phyloP scores from a whole-genome alignment of 2,113 vertebrate species.

The Melanostigma gelatinosum region DNA sequence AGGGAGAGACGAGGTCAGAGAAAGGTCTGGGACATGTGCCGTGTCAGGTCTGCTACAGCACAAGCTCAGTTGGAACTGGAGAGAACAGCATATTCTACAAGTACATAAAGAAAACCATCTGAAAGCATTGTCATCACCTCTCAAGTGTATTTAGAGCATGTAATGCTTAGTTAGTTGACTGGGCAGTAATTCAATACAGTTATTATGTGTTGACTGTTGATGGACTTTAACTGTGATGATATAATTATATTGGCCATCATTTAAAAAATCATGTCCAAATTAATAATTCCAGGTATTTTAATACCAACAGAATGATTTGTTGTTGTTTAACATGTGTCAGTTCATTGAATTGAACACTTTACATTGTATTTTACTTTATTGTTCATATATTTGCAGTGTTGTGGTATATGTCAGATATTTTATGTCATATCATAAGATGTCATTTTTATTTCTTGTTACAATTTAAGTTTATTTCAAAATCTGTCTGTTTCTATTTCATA shows the following conservation, averaged over 20 bases:
- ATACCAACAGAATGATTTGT: too few species aligned
- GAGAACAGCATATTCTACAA: neutral
- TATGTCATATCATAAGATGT: too few species aligned
- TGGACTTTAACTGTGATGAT: neutral
- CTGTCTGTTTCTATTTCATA: too few species aligned
- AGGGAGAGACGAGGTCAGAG: constrained; percentile 49
- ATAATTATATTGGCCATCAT: neutral
- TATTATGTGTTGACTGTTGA: neutral
- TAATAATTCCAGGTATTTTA: too few species aligned
- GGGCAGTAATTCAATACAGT: neutral
- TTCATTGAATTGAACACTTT: too few species aligned
- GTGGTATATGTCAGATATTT: neutral
- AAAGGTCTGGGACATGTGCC: constrained; percentile 65
- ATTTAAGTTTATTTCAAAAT: too few species aligned
- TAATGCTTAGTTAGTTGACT: neutral
- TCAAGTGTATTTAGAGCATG: neutral
- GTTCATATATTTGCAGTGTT: neutral
- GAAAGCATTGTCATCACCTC: neutral
- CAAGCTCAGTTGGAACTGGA: neutral
- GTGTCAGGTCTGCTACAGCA: constrained; percentile 51
- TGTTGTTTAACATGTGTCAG: too few species aligned
- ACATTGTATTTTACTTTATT: neutral
- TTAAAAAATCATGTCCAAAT: too few species aligned
- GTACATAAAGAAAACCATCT: neutral
- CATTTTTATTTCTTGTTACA: too few species aligned